Conservation (phyloP, 2,797 vertebrate genomes). For the Nannoperca obscura region DNA sequence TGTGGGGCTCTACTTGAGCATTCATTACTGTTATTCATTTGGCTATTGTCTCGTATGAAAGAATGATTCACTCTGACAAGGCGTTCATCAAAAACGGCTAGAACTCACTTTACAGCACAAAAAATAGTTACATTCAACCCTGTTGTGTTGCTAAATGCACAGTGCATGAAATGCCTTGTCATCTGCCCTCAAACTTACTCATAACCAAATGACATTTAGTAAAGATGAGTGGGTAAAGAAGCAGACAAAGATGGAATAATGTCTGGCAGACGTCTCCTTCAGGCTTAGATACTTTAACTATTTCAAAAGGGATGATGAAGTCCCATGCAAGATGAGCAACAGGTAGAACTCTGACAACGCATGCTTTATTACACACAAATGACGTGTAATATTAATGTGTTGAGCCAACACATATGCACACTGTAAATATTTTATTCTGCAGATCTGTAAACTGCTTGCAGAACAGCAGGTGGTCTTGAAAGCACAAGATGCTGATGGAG, state of each 20-base stretch:
- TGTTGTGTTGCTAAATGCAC: conserved; percentile 10
- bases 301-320: not conserved
- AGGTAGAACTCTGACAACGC: not conserved
- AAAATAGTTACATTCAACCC: conserved; percentile 23
- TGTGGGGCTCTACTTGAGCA: not conserved
- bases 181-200: not conserved
- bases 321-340: conserved; percentile 1
- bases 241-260: not conserved
- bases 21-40: conserved; percentile 9
- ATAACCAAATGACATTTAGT: conserved; percentile 7
- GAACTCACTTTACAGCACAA: conserved; percentile 14
- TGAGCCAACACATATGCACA: conserved; percentile 1
- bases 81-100: not conserved
- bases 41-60: conserved; percentile 22
- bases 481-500: not conserved
- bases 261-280: conserved; percentile 7
- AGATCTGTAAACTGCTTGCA: not conserved
- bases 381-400: not conserved
- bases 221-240: not conserved
- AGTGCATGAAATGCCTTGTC: not conserved
- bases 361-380: not conserved
- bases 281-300: not conserved
- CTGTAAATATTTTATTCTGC: not conserved
- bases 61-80: conserved; percentile 19
- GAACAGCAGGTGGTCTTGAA: not conserved